A percentile compares a stretch with the other conserved stretches of the same genome.
These are phyloP conservation scores for Lacerta agilis DNA, from an alignment of 2,797 vertebrate genomes.

Conservation along the genomic window DNA sequence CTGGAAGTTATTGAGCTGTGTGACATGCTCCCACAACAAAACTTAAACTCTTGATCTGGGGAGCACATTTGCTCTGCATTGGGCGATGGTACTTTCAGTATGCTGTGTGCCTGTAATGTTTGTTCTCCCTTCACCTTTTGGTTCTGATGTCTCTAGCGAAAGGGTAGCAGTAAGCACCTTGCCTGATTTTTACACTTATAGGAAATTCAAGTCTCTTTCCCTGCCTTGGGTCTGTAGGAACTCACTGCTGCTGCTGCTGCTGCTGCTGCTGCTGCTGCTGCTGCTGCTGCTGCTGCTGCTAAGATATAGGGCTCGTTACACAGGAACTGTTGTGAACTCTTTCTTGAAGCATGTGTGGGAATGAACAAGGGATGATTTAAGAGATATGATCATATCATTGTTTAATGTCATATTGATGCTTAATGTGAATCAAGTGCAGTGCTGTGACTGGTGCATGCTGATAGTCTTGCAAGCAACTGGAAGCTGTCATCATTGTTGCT, in stretches of 20 bases:
- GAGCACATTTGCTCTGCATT: not conserved
- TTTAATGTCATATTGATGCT: not conserved
- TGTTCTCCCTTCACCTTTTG: not conserved
- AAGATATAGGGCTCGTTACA: not conserved
- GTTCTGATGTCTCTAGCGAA: not conserved
- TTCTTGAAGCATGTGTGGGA: not conserved
- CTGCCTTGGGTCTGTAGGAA: not conserved
- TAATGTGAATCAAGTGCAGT: not conserved
- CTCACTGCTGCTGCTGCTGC: not conserved
- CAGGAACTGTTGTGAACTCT: not conserved
- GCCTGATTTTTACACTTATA: not conserved
- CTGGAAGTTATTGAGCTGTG: not conserved
- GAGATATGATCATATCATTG: not conserved
- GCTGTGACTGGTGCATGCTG: not conserved
- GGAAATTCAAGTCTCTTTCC: not conserved
- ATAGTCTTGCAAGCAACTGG: too few relatives aligned
- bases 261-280: not conserved
- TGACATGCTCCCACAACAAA: not conserved
- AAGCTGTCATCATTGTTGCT: not conserved
- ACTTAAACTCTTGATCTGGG: not conserved
- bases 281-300: not conserved
- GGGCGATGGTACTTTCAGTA: not conserved
- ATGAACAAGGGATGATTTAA: not conserved
- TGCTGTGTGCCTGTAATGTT: not conserved
- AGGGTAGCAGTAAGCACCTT: not conserved